A percentile compares a stretch with the other conserved stretches of the same genome.
Conservation (phyloP, 2,113 vertebrate species). For the Tachysurus fulvidraco region DNA sequence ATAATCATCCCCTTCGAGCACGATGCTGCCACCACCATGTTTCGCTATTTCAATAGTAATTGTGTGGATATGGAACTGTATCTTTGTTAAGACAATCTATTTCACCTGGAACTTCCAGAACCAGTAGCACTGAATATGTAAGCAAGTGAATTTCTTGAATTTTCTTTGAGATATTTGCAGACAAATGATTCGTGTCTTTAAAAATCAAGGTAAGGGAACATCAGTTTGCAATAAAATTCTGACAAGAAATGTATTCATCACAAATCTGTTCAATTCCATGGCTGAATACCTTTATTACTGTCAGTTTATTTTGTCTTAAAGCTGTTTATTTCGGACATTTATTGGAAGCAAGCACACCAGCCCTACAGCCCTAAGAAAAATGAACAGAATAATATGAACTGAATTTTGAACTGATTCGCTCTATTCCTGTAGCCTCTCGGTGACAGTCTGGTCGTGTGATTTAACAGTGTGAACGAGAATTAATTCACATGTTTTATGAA, state of each 20-base stretch:
- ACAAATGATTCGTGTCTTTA: no score
- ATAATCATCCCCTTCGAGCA: no score
- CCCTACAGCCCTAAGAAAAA: background rate
- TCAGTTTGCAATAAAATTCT: background rate
- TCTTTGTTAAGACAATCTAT: background rate
- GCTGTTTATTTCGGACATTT: background rate
- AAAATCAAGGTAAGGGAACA: background rate
- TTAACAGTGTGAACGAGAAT: no score
- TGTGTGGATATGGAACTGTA: background rate
- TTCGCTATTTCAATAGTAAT: background rate
- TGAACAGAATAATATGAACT: background rate
- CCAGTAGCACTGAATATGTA: no score
- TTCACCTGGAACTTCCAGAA: background rate
- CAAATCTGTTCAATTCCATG: background rate
- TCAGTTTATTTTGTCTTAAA: background rate
- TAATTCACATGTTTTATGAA: no score
- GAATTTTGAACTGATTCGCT: background rate
- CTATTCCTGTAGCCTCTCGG: background rate
- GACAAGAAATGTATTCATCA: background rate
- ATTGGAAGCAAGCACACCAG: background rate
- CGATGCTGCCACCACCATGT: no score
- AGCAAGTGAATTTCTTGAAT: no score
- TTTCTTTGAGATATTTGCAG: no score
- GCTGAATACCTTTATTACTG: background rate
- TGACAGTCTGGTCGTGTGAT: no score